Evolutionary conservation across 2,797 vertebrate species (phyloP), one percentile per base, ranked within the genome.

Genomic region (Betta splendens): DNA sequence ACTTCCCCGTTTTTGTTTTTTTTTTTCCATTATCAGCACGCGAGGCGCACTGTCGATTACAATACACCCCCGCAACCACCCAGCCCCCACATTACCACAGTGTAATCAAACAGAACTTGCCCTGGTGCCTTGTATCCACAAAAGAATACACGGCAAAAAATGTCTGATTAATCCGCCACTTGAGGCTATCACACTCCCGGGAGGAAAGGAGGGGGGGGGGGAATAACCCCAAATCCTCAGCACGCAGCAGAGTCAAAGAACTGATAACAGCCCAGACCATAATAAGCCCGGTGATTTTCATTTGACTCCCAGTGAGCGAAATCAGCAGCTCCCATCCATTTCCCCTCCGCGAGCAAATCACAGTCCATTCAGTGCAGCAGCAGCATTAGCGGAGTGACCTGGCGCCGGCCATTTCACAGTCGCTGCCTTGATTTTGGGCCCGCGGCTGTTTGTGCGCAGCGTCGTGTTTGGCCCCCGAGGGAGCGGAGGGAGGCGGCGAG

Each of bases 151-250:
- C 70, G 71, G 47, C 67, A 72, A 64, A 55, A 77, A 70, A 74
- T 31, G 81, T 80, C 77, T 83, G 85, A 85, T 86, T 87, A 87
- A 85, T 81, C 79, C 81, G 36, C 52, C 73, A 76, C 83, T 85
- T 59, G 72, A 80, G 81, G 85, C 77, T 46, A 73, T 81, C 66
- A 11, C 48, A 26, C 71, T 76, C 72, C 79, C 78, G 57, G 18
- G 64, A 80, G 80, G 69, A 66, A 66, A 2, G 9, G 32, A 53
- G 28, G 15, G 15, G 16, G 20, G 36, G 8, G 2, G 5, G 38
- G 43, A 64, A 60, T 49, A 11, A 38, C 17, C 3, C 50, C 23
- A 63, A 69, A 74, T 64, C 64, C 63, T 56, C 22, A 38, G 70
- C 46, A 42, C 38, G 64, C 75, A 46, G 77, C 77, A n/a, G 65